A percentile compares a stretch with the other conserved stretches of the same genome.
phyloP scores from a whole-genome alignment of 2,113 vertebrate genomes.

The Ctenodactylus gundi region DNA sequence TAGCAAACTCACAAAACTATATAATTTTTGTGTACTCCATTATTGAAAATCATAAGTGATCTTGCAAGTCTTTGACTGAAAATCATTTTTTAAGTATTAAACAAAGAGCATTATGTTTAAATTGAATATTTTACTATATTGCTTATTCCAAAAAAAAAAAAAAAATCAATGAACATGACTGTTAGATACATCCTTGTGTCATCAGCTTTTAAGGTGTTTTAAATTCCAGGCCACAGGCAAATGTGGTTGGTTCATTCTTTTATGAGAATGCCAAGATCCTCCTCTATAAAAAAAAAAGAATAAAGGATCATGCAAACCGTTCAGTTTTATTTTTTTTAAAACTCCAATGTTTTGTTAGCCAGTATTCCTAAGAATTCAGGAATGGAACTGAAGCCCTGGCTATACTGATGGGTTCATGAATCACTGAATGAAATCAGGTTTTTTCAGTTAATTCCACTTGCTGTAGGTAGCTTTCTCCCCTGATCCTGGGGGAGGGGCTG shows the following conservation, averaged over 20 bases:
- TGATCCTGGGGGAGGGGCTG: background rate
- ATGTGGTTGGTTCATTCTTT: background rate
- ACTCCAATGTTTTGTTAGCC: background rate
- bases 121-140: background rate
- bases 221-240: background rate
- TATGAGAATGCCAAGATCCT: background rate
- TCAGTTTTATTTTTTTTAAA: background rate
- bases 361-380: background rate
- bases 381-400: rapidly evolving
- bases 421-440: background rate
- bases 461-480: no score
- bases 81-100: constrained; percentile 9
- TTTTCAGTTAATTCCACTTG: background rate
- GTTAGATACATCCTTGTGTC: background rate
- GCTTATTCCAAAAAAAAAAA: background rate
- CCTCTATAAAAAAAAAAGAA: background rate
- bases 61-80: background rate
- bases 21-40: background rate
- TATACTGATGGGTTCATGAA: background rate
- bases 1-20: background rate
- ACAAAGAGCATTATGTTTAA: background rate
- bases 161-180: background rate
- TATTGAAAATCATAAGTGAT: background rate
- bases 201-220: background rate
- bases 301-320: background rate